phyloP scores from a whole-genome alignment of 92 coral and sea anemone species.

The Isaurus tuberculatus region DNA sequence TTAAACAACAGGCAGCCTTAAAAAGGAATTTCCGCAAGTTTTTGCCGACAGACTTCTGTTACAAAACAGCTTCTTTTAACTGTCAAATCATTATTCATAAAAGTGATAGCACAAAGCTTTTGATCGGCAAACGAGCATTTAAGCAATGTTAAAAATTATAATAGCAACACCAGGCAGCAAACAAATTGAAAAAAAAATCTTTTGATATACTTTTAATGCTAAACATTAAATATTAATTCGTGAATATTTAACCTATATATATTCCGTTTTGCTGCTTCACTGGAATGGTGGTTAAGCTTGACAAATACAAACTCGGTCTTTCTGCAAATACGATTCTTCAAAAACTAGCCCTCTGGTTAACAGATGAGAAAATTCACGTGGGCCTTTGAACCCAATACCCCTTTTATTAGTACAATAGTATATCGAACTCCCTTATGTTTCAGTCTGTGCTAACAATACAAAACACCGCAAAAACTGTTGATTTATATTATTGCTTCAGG shows the following conservation, averaged over 20 bases:
- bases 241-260: neutral
- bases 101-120: constrained; percentile 38
- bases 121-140: constrained; percentile 46
- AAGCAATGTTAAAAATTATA: constrained; percentile 49
- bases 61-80: constrained; percentile 38
- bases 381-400: constrained; percentile 18
- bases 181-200: neutral
- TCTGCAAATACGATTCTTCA: constrained; percentile 6
- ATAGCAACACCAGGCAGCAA: constrained; percentile 38
- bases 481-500: constrained; percentile 23
- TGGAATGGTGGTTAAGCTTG: neutral
- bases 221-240: constrained; percentile 40
- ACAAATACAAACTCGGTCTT: neutral
- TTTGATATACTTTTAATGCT: constrained; percentile 42
- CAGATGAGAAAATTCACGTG: constrained; percentile 11
- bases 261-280: neutral
- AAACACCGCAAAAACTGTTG: constrained; percentile 14
- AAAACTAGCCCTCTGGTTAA: constrained; percentile 18
- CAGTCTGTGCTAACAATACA: constrained; percentile 29
- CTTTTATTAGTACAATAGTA: constrained; percentile 2
- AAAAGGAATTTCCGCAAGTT: constrained; percentile 36
- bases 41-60: constrained; percentile 13
- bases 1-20: neutral
- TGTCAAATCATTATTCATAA: constrained; percentile 45
- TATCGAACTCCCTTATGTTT: constrained; percentile 17